Conservation (phyloP, 2,113 vertebrate species). For the Catharus minimus region DNA sequence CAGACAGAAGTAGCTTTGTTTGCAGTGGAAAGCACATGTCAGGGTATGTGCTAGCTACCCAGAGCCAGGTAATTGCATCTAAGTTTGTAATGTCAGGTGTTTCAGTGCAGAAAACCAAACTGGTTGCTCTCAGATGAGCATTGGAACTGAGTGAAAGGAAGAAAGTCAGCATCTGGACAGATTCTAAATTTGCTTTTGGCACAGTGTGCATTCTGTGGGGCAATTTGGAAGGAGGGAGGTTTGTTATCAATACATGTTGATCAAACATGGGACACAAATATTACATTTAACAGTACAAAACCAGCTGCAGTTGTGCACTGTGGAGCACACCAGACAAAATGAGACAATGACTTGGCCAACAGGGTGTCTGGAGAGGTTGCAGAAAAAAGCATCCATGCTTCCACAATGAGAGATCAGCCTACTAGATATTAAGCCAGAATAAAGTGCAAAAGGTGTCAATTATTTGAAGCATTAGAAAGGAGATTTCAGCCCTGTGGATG, state of each 20-base stretch:
- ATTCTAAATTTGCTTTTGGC: neutral
- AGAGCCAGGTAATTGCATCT: neutral
- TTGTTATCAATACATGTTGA: accelerated
- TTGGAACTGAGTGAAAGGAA: neutral
- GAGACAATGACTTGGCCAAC: accelerated
- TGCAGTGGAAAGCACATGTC: neutral
- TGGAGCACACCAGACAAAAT: neutral
- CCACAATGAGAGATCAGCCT: neutral
- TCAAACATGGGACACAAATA: neutral
- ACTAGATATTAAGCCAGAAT: neutral
- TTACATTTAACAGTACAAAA: too few species aligned
- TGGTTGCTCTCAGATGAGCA: neutral
- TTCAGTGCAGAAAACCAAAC: neutral
- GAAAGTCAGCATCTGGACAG: neutral
- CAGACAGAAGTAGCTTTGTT: neutral
- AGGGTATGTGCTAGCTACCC: neutral
- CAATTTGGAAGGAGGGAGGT: neutral
- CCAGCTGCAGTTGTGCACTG: neutral
- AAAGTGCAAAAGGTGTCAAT: neutral
- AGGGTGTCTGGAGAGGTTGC: neutral
- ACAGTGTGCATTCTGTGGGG: accelerated
- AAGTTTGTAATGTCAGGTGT: too few species aligned
- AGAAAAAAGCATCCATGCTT: neutral
- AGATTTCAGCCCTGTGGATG: neutral
- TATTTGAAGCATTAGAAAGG: neutral